Evolutionary conservation across 2,113 vertebrate species (phyloP).

Genomic region (Cynoglossus semilaevis): DNA sequence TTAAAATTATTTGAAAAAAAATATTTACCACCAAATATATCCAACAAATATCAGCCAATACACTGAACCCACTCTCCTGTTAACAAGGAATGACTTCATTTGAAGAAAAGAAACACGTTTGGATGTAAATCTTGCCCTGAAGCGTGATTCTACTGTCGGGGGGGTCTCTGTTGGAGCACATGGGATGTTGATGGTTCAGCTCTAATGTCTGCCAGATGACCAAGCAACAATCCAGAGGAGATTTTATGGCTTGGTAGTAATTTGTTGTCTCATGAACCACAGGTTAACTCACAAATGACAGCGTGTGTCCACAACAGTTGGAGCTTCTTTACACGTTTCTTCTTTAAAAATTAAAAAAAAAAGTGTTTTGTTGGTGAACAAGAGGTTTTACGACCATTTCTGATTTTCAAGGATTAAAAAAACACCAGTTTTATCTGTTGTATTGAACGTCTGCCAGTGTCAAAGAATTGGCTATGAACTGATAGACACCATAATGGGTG

Average conservation of each 20-base stretch:
- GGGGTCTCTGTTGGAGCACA: conserved; percentile 35
- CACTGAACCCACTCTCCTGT: not conserved
- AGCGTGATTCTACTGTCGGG: conserved; percentile 18
- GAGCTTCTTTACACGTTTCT: too few relatives aligned
- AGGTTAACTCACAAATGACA: conserved; percentile 61
- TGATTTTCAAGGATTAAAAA: too few relatives aligned
- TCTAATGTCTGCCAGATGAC: conserved; percentile 74
- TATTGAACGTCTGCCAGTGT: too few relatives aligned
- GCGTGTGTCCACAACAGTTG: conserved; percentile 47
- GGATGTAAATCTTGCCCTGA: not conserved
- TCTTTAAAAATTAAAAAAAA: too few relatives aligned
- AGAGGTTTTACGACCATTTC: too few relatives aligned
- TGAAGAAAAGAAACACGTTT: not conserved
- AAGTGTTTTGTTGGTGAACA: too few relatives aligned
- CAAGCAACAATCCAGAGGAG: conserved; percentile 50
- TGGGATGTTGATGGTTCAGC: conserved; percentile 51
- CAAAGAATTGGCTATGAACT: too few relatives aligned
- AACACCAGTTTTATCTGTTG: too few relatives aligned
- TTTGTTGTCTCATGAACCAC: conserved; percentile 74
- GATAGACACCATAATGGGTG: too few relatives aligned
- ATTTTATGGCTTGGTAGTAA: conserved; percentile 70
- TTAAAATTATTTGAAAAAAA: not conserved
- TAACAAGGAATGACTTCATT: conserved; percentile 7
- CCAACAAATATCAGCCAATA: not conserved
- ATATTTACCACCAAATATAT: not conserved